Percentiles rank a stretch among this genome's conserved stretches.
These are phyloP conservation scores for Timema cristinae DNA, from an alignment of 2,888 invertebrate species.

Conservation along the genomic window DNA sequence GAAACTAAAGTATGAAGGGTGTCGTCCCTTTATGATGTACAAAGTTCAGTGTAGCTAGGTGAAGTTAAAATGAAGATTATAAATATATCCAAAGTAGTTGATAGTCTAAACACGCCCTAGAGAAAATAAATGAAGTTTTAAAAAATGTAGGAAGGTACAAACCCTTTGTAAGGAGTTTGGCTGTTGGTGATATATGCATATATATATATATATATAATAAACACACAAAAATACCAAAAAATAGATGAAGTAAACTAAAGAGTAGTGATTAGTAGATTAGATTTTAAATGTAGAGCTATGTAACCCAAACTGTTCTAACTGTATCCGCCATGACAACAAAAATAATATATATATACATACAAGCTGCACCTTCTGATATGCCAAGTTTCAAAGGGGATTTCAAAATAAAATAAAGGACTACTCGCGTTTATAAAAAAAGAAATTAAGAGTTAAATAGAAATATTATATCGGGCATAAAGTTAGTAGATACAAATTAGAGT, in stretches of 20 bases:
- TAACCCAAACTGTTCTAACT: slow-evolving; percentile 31
- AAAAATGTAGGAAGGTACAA: slow-evolving; percentile 18
- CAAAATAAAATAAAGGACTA: not conserved
- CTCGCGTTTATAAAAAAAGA: not conserved
- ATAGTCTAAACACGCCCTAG: slow-evolving; percentile 24
- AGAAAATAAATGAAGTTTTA: slow-evolving; percentile 12
- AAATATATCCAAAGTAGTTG: slow-evolving; percentile 28
- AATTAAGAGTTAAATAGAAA: slow-evolving; percentile 25
- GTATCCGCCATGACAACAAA: slow-evolving; percentile 26
- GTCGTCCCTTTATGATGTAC: slow-evolving; percentile 31
- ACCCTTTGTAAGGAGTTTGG: slow-evolving; percentile 20
- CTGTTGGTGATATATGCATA: slow-evolving; percentile 28
- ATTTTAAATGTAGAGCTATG: slow-evolving; percentile 31
- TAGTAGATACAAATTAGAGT: slow-evolving; percentile 25
- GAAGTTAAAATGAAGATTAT: slow-evolving; percentile 19
- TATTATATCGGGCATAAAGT: slow-evolving; percentile 25
- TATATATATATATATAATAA: slow-evolving; percentile 18
- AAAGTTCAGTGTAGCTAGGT: slow-evolving; percentile 30
- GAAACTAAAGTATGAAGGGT: slow-evolving; percentile 21
- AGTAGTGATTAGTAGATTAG: slow-evolving; percentile 32
- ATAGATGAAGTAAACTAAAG: slow-evolving; percentile 28
- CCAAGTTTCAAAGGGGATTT: slow-evolving; percentile 20
- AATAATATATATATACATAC: slow-evolving; percentile 15
- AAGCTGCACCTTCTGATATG: slow-evolving; percentile 15
- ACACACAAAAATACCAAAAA: slow-evolving; percentile 30